Percentiles rank a stretch among this genome's conserved stretches.
Conservation (phyloP, 2,888 invertebrate genomes). For the Corythucha ciliata region DNA sequence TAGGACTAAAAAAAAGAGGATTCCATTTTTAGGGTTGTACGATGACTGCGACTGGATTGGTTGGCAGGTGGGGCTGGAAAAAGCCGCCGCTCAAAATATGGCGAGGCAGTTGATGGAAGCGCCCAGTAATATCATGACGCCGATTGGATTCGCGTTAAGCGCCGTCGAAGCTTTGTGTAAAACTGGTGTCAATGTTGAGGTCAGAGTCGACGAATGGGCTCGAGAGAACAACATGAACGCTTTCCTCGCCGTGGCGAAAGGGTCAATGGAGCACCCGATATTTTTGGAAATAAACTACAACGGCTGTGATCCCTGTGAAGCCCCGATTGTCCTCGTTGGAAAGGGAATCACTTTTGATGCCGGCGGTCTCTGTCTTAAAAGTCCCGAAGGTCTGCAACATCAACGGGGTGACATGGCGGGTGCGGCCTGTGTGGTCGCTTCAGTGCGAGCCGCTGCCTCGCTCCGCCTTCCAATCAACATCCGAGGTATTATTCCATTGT, state of each 20-base stretch:
- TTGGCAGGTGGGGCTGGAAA: slow-evolving; percentile 61
- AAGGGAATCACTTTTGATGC: slow-evolving; percentile 59
- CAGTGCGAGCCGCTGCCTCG: slow-evolving; percentile 63
- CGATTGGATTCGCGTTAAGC: slow-evolving; percentile 64
- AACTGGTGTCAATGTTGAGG: slow-evolving; percentile 53
- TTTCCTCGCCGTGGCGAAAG: slow-evolving; percentile 64
- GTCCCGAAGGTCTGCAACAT: slow-evolving; percentile 50
- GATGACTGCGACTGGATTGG: slow-evolving; percentile 58
- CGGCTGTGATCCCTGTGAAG: slow-evolving; percentile 48
- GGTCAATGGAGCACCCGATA: slow-evolving; percentile 67
- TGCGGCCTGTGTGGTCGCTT: slow-evolving; percentile 65
- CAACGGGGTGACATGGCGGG: slow-evolving; percentile 84
- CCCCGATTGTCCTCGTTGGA: slow-evolving; percentile 65
- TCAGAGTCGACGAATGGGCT: slow-evolving; percentile 64
- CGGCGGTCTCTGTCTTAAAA: slow-evolving; percentile 65
- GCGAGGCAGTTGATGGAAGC: slow-evolving; percentile 68
- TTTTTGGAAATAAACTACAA: slow-evolving; percentile 72
- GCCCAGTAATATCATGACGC: slow-evolving; percentile 70
- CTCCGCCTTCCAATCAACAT: slow-evolving; percentile 64
- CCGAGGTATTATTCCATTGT: slow-evolving; percentile 63
- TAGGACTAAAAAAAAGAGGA: slow-evolving; percentile 26
- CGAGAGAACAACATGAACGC: slow-evolving; percentile 69
- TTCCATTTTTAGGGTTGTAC: slow-evolving; percentile 48
- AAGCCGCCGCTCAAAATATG: slow-evolving; percentile 72
- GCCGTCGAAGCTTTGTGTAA: slow-evolving; percentile 50